phyloP scores from a whole-genome alignment of 2,113 vertebrate genomes.

The Oryctolagus cuniculus region DNA sequence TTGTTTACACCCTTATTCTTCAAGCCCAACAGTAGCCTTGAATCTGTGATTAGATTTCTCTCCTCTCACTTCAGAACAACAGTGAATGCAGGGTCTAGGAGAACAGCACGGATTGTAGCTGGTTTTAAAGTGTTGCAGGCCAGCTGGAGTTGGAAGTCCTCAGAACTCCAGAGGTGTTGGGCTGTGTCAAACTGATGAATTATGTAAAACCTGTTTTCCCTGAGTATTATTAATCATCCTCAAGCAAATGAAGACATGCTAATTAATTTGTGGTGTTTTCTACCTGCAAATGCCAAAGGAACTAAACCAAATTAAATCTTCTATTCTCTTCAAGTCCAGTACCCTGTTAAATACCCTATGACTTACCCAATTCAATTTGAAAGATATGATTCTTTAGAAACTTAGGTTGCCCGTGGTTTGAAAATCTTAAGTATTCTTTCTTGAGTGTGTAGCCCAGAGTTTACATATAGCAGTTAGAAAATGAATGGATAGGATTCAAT shows the following conservation, averaged over 20 bases:
- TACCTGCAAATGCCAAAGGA: conserved; percentile 81
- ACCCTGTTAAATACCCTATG: conserved; percentile 72
- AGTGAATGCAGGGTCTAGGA: conserved; percentile 47
- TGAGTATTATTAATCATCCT: conserved; percentile 89
- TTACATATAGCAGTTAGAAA: neutral
- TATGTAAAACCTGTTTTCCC: conserved; percentile 87
- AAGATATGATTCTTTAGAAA: conserved; percentile 75
- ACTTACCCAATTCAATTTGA: conserved; percentile 71
- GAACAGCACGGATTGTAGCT: conserved; percentile 74
- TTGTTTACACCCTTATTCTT: neutral
- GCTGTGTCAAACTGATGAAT: conserved; percentile 88
- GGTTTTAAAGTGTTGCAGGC: conserved; percentile 82
- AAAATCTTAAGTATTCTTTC: conserved; percentile 46
- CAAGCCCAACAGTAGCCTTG: neutral
- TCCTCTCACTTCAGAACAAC: conserved; percentile 1
- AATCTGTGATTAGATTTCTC: conserved; percentile 15
- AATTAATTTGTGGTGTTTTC: conserved; percentile 89
- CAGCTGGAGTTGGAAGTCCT: conserved; percentile 79
- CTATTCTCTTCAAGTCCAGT: conserved; percentile 70
- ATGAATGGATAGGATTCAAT: conserved; percentile 26
- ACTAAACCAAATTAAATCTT: conserved; percentile 83
- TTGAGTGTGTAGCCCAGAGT: conserved; percentile 25
- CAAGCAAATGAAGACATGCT: conserved; percentile 87
- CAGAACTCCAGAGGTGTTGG: conserved; percentile 77
- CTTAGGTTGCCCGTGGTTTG: conserved; percentile 51